phyloP scores from a whole-genome alignment of 2,797 vertebrate species.

The Hoplostethus mediterraneus region DNA sequence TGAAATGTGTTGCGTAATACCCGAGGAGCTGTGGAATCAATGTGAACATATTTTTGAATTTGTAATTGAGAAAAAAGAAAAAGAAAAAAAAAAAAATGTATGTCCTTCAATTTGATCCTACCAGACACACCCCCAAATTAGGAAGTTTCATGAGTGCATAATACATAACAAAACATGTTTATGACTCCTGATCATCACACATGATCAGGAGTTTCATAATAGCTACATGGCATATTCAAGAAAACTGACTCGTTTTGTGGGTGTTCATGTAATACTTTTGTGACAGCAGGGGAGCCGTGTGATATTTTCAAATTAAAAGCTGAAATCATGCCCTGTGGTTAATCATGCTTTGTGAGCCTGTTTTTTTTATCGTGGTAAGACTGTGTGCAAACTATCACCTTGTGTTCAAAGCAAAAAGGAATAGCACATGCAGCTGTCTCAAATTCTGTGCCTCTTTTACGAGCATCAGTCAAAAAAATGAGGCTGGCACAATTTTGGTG shows the following conservation, averaged over 20 bases:
- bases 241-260: neutral
- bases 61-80: neutral
- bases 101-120: constrained; percentile 7
- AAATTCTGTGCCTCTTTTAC: too few relatives aligned
- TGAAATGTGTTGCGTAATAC: constrained; percentile 17
- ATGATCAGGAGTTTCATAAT: neutral
- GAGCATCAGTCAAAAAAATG: too few relatives aligned
- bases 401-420: too few relatives aligned
- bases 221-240: neutral
- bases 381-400: too few relatives aligned
- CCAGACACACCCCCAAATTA: neutral
- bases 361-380: too few relatives aligned
- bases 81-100: neutral
- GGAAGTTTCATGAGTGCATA: neutral
- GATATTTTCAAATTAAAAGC: too few relatives aligned
- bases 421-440: too few relatives aligned
- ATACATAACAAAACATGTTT: neutral
- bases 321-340: too few relatives aligned
- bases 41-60: constrained; percentile 1
- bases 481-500: too few relatives aligned
- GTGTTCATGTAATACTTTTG: neutral
- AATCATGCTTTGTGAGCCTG: too few relatives aligned
- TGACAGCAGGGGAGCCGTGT: too few relatives aligned
- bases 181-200: neutral
- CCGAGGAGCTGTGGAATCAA: constrained; percentile 5